A percentile compares a stretch with the other conserved stretches of the same genome.
phyloP scores from a whole-genome alignment of 2,797 vertebrate species.

The Hemitrygon akajei region DNA sequence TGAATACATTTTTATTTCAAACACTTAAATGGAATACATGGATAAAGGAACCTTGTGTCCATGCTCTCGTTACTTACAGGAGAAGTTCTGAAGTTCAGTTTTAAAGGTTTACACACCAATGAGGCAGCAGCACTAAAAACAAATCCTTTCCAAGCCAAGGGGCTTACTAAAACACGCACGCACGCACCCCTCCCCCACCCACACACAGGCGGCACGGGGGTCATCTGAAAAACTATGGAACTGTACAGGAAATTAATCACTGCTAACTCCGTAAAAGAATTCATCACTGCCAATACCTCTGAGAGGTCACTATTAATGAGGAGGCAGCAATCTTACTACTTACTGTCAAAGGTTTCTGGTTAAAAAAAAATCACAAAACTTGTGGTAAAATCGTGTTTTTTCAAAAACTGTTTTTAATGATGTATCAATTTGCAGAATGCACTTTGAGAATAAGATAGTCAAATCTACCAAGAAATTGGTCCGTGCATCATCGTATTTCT shows the following conservation, averaged over 20 bases:
- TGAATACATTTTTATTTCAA: neutral
- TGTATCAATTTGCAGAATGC: neutral
- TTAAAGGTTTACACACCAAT: neutral
- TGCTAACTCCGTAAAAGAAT: neutral
- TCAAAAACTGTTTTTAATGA: neutral
- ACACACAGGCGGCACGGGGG: neutral
- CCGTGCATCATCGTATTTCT: neutral
- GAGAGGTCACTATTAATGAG: neutral
- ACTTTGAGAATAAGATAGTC: neutral
- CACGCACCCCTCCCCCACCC: no score
- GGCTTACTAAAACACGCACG: neutral
- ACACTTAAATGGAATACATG: neutral
- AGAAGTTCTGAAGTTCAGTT: neutral
- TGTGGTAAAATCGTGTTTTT: neutral
- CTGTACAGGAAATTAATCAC: neutral
- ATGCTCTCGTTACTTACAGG: neutral
- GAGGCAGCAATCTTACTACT: neutral
- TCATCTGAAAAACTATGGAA: neutral
- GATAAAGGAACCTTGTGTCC: neutral
- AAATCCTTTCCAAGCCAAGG: neutral
- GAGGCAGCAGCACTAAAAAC: neutral
- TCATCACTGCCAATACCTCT: neutral
- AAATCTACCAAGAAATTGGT: no score
- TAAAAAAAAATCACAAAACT: neutral
- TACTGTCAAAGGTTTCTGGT: neutral